Conservation (phyloP, 2,113 vertebrate species). For the Sapayoa aenigma region DNA sequence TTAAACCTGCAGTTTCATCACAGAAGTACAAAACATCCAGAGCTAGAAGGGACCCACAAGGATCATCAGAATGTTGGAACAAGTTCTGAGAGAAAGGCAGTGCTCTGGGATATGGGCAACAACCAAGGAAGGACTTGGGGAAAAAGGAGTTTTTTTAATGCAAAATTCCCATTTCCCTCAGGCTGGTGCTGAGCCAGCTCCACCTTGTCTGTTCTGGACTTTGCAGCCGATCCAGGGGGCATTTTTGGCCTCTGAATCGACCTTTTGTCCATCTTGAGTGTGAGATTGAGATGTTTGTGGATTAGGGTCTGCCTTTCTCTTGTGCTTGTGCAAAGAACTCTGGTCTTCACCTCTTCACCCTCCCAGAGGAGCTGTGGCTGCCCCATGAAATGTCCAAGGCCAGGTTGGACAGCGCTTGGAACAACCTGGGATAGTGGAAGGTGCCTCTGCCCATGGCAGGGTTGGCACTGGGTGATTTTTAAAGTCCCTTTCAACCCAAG, state of each 20-base stretch:
- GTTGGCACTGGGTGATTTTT: neutral
- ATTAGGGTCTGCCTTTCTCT: neutral
- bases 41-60: too few species aligned
- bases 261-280: neutral
- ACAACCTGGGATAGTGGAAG: rapidly evolving
- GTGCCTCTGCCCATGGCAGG: neutral
- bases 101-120: neutral
- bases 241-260: neutral
- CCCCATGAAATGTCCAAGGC: neutral
- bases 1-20: neutral
- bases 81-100: neutral
- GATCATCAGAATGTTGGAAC: neutral
- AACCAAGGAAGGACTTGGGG: neutral
- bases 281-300: neutral
- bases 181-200: neutral
- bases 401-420: neutral
- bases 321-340: neutral
- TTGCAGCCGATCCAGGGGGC: neutral
- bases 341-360: neutral
- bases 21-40: neutral
- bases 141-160: neutral
- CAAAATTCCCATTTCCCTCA: neutral
- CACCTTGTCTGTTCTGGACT: neutral
- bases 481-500: neutral
- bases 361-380: neutral